These are phyloP conservation scores for Notamacropus eugenii DNA, from an alignment of 2,797 vertebrate genomes.

Conservation along the genomic window DNA sequence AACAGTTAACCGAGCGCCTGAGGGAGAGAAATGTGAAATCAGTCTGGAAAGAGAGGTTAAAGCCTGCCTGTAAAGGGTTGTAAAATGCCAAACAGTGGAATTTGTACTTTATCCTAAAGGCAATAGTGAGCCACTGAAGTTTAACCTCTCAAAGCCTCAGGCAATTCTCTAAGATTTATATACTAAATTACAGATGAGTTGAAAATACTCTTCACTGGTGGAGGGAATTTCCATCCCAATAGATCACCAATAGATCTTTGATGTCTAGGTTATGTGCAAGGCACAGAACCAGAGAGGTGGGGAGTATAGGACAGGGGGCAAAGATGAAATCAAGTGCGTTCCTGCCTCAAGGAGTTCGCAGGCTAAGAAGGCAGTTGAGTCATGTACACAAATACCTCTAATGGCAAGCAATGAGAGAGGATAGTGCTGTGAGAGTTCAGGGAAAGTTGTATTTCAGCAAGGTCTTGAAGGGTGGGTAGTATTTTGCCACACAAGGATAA, in stretches of 20 bases:
- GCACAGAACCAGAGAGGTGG: background rate
- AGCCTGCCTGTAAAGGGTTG: background rate
- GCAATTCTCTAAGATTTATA: background rate
- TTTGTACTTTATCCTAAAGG: background rate
- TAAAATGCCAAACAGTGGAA: background rate
- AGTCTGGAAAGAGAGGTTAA: background rate
- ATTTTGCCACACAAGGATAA: background rate
- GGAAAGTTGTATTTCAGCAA: background rate
- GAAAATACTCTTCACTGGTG: background rate
- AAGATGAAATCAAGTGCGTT: background rate
- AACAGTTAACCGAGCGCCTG: background rate
- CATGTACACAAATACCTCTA: background rate
- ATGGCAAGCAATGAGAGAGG: background rate
- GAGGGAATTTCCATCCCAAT: background rate
- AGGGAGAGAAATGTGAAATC: background rate
- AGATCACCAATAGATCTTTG: background rate
- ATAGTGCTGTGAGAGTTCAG: background rate
- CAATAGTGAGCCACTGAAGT: background rate
- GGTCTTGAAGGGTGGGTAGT: background rate
- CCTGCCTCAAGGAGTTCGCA: background rate
- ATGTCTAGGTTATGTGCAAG: background rate
- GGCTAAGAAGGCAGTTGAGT: background rate
- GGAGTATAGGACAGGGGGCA: background rate
- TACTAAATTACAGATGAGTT: background rate
- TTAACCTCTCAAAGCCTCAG: background rate